Evolutionary conservation across 2,113 vertebrate species (phyloP).

Genomic region (Hemichromis elongatus): DNA sequence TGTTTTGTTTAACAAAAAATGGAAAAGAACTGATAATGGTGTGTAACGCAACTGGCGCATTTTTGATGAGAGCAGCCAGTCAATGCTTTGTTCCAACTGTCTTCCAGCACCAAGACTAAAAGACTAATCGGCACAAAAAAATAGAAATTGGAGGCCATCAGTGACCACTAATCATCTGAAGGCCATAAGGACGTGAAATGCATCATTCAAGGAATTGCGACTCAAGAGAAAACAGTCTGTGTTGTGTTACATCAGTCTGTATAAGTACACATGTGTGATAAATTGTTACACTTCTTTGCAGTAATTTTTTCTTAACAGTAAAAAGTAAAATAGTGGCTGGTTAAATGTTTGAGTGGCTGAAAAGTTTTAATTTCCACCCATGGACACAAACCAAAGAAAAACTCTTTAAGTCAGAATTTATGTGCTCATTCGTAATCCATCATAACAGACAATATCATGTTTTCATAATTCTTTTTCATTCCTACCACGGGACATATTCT

Average conservation of each 20-base stretch:
- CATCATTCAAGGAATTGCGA: not conserved
- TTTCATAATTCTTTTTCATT: not conserved
- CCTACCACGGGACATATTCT: not conserved
- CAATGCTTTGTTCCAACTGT: not conserved
- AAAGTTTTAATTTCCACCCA: not conserved
- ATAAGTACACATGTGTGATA: not conserved
- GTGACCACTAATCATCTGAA: not conserved
- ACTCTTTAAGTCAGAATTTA: not conserved
- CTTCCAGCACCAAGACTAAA: not conserved
- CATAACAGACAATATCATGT: not conserved
- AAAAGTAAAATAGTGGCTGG: not conserved
- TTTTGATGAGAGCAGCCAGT: not conserved
- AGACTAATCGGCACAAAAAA: not conserved
- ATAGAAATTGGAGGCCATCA: no score
- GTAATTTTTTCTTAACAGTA: not conserved
- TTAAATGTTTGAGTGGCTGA: not conserved
- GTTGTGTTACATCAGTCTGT: not conserved
- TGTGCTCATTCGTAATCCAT: not conserved
- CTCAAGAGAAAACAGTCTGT: not conserved
- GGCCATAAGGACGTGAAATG: not conserved
- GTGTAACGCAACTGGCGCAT: fast-evolving
- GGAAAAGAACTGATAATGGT: not conserved
- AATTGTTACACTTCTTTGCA: not conserved
- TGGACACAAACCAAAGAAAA: not conserved
- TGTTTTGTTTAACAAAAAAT: not conserved